These are phyloP conservation scores for Colossoma macropomum DNA, from an alignment of 2,113 vertebrate genomes.

Conservation along the genomic window DNA sequence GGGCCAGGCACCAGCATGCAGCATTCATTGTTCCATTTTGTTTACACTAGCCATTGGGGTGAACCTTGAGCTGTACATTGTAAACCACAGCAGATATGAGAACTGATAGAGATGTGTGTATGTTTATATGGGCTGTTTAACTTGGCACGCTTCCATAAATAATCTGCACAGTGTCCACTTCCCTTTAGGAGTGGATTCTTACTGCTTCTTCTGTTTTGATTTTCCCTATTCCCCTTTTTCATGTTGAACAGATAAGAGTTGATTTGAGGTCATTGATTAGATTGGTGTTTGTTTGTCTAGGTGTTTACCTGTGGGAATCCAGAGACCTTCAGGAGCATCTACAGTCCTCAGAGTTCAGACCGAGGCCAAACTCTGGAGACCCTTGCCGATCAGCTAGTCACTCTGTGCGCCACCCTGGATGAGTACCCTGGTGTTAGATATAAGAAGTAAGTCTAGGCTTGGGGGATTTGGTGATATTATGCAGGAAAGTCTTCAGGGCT, in stretches of 20 bases:
- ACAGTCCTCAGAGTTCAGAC: conserved; percentile 82
- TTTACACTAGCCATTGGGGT: too few relatives aligned
- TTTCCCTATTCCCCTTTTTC: not conserved
- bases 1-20: too few relatives aligned
- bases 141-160: too few relatives aligned
- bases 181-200: not conserved
- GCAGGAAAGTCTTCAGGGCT: too few relatives aligned
- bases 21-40: too few relatives aligned
- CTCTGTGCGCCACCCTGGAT: conserved; percentile 90
- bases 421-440: conserved; percentile 95
- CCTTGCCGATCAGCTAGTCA: conserved; percentile 91
- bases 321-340: conserved; percentile 88
- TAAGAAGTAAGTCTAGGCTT: conserved; percentile 78
- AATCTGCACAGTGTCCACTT: too few relatives aligned
- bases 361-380: conserved; percentile 81
- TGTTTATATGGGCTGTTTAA: too few relatives aligned
- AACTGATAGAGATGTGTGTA: too few relatives aligned
- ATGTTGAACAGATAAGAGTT: not conserved
- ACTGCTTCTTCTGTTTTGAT: not conserved
- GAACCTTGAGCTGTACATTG: too few relatives aligned
- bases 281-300: conserved; percentile 65
- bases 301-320: conserved; percentile 91
- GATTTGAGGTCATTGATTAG: not conserved
- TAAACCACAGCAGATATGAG: too few relatives aligned
- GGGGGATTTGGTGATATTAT: too few relatives aligned